Percentiles rank a stretch among this genome's conserved stretches.
These are phyloP conservation scores for Bufo gargarizans DNA, from an alignment of 2,113 vertebrate species.

Conservation along the genomic window DNA sequence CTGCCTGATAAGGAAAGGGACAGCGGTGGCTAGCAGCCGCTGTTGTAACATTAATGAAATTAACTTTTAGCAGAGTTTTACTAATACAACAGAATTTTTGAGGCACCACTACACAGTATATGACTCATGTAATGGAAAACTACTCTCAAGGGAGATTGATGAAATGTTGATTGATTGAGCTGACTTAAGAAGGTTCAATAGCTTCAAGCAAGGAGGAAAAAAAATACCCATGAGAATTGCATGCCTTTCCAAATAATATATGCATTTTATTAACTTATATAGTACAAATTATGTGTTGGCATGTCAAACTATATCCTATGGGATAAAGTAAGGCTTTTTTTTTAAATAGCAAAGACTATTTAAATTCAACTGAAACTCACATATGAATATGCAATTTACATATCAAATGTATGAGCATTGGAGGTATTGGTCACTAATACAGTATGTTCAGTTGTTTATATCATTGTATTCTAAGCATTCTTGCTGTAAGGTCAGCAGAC, in stretches of 20 bases:
- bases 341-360: neutral
- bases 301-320: slow-evolving; percentile 20
- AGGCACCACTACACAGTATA: neutral
- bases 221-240: slow-evolving; percentile 22
- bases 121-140: slow-evolving; percentile 40
- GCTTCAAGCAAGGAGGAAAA: slow-evolving; percentile 28
- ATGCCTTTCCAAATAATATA: slow-evolving; percentile 37
- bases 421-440: neutral
- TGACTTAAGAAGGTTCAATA: slow-evolving; percentile 50
- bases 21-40: no score
- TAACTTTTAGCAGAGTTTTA: slow-evolving; percentile 17
- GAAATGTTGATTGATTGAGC: slow-evolving; percentile 44
- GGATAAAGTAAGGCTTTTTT: neutral
- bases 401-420: neutral
- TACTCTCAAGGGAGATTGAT: slow-evolving; percentile 24
- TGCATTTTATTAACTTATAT: slow-evolving; percentile 39
- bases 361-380: neutral
- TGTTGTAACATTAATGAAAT: slow-evolving; percentile 7
- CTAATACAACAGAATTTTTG: neutral
- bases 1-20: no score
- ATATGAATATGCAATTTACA: neutral
- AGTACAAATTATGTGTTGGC: slow-evolving; percentile 30
- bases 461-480: neutral
- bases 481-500: neutral
- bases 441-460: neutral